These are phyloP conservation scores for Galeopsomyia nigrocyanea DNA, from an alignment of 2,888 invertebrate species.

Conservation along the genomic window DNA sequence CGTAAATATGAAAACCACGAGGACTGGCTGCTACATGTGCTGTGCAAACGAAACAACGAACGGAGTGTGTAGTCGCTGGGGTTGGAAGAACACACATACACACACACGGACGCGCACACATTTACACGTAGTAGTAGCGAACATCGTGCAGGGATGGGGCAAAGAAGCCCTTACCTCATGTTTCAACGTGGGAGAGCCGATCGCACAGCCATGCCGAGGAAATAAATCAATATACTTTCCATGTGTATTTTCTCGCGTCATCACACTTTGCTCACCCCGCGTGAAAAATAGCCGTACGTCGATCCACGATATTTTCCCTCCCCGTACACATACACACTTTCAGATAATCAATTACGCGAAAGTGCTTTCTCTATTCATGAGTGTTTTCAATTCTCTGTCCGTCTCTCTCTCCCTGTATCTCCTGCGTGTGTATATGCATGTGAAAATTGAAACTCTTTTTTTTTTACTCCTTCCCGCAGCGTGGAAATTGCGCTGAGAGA, in stretches of 20 bases:
- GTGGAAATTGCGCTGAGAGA: background rate
- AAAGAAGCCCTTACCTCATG: slow-evolving; percentile 63
- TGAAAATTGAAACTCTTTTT: too few species aligned
- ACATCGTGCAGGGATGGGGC: slow-evolving; percentile 42
- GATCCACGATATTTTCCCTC: background rate
- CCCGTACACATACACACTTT: too few species aligned
- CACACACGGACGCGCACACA: too few species aligned
- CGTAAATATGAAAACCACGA: slow-evolving; percentile 44
- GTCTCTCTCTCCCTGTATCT: too few species aligned
- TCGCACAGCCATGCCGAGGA: slow-evolving; percentile 52
- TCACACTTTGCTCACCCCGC: slow-evolving; percentile 7
- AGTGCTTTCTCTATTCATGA: slow-evolving; percentile 46
- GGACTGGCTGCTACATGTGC: slow-evolving; percentile 46
- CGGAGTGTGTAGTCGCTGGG: slow-evolving; percentile 29
- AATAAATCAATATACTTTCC: slow-evolving; percentile 63
- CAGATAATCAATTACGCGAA: slow-evolving; percentile 38
- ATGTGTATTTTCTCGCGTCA: slow-evolving; percentile 36
- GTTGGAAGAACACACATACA: background rate
- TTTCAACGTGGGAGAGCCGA: slow-evolving; percentile 54
- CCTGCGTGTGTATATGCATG: too few species aligned
- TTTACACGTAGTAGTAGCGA: too few species aligned
- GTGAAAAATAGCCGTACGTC: slow-evolving; percentile 19
- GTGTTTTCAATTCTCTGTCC: background rate
- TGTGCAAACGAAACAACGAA: slow-evolving; percentile 41
- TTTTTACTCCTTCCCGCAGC: too few species aligned